Percentiles rank a stretch among this genome's conserved stretches.
phyloP scores from a whole-genome alignment of 2,113 vertebrate genomes.

The Thamnophis sirtalis region DNA sequence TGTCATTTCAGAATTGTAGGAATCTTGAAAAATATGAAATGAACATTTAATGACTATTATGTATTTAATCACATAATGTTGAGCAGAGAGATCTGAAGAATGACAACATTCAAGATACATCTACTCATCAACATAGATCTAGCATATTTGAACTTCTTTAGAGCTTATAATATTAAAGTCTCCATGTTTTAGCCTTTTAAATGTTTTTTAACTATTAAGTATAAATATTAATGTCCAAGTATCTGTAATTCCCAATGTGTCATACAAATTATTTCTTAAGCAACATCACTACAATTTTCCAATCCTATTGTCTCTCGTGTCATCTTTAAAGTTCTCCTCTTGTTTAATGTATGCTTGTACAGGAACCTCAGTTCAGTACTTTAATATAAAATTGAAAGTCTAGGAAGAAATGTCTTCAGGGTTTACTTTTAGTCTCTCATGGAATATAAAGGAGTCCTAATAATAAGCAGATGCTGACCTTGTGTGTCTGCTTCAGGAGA shows the following conservation, averaged over 20 bases:
- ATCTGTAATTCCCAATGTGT: not conserved
- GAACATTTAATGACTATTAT: not conserved
- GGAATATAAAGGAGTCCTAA: not conserved
- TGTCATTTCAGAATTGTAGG: not conserved
- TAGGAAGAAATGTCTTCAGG: not conserved
- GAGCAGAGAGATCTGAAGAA: not conserved
- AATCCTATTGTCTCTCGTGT: not conserved
- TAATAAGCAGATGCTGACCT: not conserved
- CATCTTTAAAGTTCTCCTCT: not conserved
- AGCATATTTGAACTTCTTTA: not conserved
- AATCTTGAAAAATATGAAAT: not conserved
- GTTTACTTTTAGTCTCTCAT: not conserved
- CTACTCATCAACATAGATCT: not conserved
- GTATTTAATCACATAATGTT: not conserved
- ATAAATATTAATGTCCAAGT: not conserved
- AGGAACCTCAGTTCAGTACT: not conserved
- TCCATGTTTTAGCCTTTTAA: not conserved
- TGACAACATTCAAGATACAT: not conserved
- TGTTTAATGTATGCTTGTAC: not conserved
- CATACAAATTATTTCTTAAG: not conserved
- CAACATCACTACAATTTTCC: not conserved
- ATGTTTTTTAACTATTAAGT: fast-evolving
- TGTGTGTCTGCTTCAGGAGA: not conserved
- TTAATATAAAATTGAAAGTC: not conserved
- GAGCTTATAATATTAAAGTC: not conserved